These are phyloP conservation scores for Gila orcuttii DNA, from an alignment of 2,113 vertebrate species.

Conservation along the genomic window DNA sequence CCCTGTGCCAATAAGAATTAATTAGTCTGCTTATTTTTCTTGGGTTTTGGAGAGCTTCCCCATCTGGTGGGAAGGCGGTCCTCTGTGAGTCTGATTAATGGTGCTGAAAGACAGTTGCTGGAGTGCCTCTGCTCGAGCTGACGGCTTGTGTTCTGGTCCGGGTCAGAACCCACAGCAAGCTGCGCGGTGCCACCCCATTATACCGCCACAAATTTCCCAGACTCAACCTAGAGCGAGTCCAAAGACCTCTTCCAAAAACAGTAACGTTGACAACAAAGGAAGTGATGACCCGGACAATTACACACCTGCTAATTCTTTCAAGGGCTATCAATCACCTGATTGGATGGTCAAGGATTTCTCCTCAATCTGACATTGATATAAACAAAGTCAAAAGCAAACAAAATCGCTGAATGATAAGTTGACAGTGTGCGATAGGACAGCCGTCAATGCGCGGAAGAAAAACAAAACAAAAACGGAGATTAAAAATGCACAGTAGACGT, in stretches of 20 bases:
- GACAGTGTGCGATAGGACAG: constrained; percentile 32
- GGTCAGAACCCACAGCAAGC: constrained; percentile 77
- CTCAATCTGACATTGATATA: constrained; percentile 57
- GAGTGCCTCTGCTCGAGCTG: constrained; percentile 74
- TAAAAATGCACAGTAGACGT: constrained; percentile 47
- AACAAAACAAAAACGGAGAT: constrained; percentile 8
- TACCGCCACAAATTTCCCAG: constrained; percentile 43
- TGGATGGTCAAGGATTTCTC: constrained; percentile 53
- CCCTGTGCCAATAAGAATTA: constrained; percentile 99
- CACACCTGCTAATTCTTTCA: constrained; percentile 58
- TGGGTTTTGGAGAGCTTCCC: constrained; percentile 90
- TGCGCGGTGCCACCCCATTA: constrained; percentile 63
- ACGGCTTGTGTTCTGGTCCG: constrained; percentile 69
- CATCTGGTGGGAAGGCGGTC: constrained; percentile 96
- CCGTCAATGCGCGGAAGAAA: constrained; percentile 10
- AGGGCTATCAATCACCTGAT: constrained; percentile 57
- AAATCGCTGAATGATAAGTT: constrained; percentile 52
- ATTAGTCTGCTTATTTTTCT: constrained; percentile 98
- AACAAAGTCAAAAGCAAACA: constrained; percentile 57
- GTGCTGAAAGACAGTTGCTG: constrained; percentile 87
- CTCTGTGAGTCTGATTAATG: constrained; percentile 96
- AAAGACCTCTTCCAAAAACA: constrained; percentile 44
- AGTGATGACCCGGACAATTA: constrained; percentile 52
- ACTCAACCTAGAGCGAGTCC: constrained; percentile 32
- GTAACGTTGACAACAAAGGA: constrained; percentile 48